phyloP scores from a whole-genome alignment of 2,797 vertebrate species.

The Sus cebifrons region DNA sequence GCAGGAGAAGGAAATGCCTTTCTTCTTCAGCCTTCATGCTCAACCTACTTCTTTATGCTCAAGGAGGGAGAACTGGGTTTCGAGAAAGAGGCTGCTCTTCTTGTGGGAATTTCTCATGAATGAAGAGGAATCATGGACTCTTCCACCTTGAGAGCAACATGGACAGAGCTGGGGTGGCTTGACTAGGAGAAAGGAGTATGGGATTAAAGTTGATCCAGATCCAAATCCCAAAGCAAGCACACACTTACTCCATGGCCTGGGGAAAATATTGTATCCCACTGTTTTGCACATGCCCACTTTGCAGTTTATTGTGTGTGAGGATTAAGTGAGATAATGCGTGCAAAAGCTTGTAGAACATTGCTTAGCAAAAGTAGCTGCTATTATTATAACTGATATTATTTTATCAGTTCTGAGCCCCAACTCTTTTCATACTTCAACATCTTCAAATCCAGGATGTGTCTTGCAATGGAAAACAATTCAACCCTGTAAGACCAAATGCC shows the following conservation, averaged over 20 bases:
- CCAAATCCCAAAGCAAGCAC: background rate
- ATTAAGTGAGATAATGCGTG: background rate
- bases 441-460: background rate
- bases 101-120: background rate
- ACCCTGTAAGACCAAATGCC: background rate
- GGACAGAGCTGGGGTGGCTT: background rate
- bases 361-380: background rate
- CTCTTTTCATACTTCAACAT: background rate
- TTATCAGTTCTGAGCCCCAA: background rate
- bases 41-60: background rate
- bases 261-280: background rate
- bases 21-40: background rate
- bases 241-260: background rate
- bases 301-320: background rate
- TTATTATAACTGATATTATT: background rate
- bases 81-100: background rate
- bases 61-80: background rate
- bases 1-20: background rate
- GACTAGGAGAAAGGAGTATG: background rate
- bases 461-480: slow-evolving; percentile 10
- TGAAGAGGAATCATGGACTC: background rate
- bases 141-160: background rate
- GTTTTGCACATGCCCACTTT: background rate
- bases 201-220: background rate
- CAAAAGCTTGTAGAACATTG: background rate